A percentile compares a stretch with the other conserved stretches of the same genome.
Conservation (phyloP, 2,113 vertebrate species). For the Gallinago jamesoni region DNA sequence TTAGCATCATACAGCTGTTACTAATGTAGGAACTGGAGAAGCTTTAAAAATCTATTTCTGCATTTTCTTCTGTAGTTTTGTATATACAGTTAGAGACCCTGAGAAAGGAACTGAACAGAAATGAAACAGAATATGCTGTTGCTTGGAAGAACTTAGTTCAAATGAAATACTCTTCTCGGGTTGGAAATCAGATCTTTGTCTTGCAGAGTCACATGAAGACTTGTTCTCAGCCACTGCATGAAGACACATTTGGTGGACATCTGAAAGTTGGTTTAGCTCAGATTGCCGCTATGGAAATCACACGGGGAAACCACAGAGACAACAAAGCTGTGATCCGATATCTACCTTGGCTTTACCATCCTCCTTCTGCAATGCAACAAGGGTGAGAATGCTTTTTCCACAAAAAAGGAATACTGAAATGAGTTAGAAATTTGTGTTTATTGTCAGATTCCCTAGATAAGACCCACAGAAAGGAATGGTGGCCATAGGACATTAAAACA, state of each 20-base stretch:
- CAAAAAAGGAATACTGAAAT: neutral
- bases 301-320: conserved; percentile 95
- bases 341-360: conserved; percentile 97
- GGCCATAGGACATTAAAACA: neutral
- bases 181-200: conserved; percentile 40
- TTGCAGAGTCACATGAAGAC: conserved; percentile 98
- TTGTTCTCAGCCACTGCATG: conserved; percentile 95
- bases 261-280: conserved; percentile 97
- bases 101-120: neutral
- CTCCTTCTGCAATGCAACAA: conserved; percentile 97
- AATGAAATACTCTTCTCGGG: neutral
- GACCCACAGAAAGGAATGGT: neutral
- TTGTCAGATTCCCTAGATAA: neutral
- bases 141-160: neutral
- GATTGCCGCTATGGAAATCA: conserved; percentile 97
- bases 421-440: neutral
- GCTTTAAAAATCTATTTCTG: neutral
- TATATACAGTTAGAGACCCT: neutral
- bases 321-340: conserved; percentile 96
- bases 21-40: neutral
- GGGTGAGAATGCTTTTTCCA: conserved; percentile 80
- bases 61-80: neutral
- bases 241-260: conserved; percentile 97
- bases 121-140: neutral
- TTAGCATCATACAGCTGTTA: neutral